A percentile compares a stretch with the other conserved stretches of the same genome.
Conservation (phyloP, 1,140 invertebrate genomes). For the Drosophila nigromelanica region DNA sequence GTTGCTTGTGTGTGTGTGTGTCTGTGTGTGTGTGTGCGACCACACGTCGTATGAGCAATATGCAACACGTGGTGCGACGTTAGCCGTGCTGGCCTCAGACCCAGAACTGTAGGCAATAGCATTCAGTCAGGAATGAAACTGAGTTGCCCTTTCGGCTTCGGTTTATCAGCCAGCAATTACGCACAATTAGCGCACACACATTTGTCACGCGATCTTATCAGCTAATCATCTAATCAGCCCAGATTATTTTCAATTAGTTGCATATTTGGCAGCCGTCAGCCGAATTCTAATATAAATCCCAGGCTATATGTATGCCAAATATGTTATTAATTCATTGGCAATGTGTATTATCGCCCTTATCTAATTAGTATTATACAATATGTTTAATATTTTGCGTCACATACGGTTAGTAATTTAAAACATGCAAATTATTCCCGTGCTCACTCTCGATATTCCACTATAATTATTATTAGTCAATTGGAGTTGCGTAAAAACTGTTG, state of each 20-base stretch:
- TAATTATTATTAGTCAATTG: constrained; percentile 27
- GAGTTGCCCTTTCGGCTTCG: too few relatives aligned
- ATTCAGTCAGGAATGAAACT: too few relatives aligned
- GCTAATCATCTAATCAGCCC: constrained; percentile 62
- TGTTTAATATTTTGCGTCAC: constrained; percentile 31
- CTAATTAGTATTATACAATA: constrained; percentile 53
- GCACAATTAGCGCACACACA: constrained; percentile 67
- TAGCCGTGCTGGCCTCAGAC: background rate
- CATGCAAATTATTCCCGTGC: background rate
- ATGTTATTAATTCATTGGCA: constrained; percentile 57
- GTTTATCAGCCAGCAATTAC: constrained; percentile 70
- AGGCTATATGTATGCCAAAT: constrained; percentile 18
- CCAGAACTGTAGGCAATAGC: constrained; percentile 20
- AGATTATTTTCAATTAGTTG: constrained; percentile 78
- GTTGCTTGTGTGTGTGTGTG: too few relatives aligned
- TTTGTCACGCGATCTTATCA: constrained; percentile 67
- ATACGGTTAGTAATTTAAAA: background rate
- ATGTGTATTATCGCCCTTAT: constrained; percentile 53
- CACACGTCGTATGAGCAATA: constrained; percentile 54
- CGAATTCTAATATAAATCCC: constrained; percentile 73
- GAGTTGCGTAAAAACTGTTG: constrained; percentile 25
- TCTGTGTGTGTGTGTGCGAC: too few relatives aligned
- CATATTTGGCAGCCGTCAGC: constrained; percentile 54
- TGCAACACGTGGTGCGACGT: constrained; percentile 68
- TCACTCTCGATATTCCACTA: background rate